Evolutionary conservation across 2,888 invertebrate genomes (phyloP).

Genomic region (Allophyes oxyacanthae): DNA sequence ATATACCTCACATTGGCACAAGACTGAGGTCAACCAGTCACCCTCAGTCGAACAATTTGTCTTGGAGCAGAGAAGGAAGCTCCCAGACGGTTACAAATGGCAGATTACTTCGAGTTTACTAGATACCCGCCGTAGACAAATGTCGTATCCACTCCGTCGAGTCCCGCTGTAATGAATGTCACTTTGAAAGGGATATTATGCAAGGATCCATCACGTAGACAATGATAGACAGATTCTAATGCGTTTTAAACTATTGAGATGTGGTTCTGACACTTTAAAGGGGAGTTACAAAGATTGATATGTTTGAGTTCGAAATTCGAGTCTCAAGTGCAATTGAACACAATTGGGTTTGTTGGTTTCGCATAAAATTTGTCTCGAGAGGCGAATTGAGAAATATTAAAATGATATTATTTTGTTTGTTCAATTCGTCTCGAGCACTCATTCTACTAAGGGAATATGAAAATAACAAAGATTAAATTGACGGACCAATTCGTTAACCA

Average conservation of each 20-base stretch:
- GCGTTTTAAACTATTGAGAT: conserved; percentile 61
- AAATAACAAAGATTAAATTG: no score
- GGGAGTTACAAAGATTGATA: conserved; percentile 46
- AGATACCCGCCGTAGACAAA: conserved; percentile 65
- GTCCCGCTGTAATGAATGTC: conserved; percentile 68
- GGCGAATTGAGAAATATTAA: no score
- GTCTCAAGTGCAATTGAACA: neutral
- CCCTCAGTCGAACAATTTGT: conserved; percentile 69
- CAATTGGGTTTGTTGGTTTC: no score
- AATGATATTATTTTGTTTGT: no score
- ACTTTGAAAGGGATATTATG: conserved; percentile 73
- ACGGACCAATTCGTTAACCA: no score
- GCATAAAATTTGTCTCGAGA: no score
- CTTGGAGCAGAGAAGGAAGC: conserved; percentile 68
- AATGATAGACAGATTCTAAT: conserved; percentile 64
- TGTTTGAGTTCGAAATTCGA: conserved; percentile 26
- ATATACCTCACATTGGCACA: conserved; percentile 45
- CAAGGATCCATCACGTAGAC: conserved; percentile 58
- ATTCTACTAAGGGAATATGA: no score
- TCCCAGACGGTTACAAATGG: conserved; percentile 77
- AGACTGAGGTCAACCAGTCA: conserved; percentile 63
- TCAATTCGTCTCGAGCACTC: no score
- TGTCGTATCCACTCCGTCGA: conserved; percentile 68
- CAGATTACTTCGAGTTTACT: conserved; percentile 78
- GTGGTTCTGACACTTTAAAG: conserved; percentile 41